Conservation (phyloP, 2,888 invertebrate species). For the Caenorhabditis sp. region DNA sequence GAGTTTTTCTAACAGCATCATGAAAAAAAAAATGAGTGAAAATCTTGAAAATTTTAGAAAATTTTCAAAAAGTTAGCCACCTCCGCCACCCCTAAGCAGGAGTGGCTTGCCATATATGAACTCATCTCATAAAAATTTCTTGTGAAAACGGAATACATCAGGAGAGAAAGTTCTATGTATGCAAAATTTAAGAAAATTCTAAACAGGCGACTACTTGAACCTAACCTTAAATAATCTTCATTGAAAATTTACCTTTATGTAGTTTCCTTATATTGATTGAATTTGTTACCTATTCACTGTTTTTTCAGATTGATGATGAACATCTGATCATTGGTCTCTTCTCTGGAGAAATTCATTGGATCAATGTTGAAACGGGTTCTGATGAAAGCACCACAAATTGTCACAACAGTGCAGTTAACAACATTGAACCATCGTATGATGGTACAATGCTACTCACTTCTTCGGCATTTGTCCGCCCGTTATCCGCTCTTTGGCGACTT, state of each 20-base stretch:
- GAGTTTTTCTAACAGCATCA: too few relatives aligned
- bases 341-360: conserved; percentile 87
- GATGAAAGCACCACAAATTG: conserved; percentile 83
- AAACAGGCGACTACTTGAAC: too few relatives aligned
- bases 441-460: conserved; percentile 85
- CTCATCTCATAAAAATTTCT: too few relatives aligned
- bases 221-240: background rate
- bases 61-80: too few relatives aligned
- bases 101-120: too few relatives aligned
- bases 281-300: background rate
- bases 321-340: conserved; percentile 87
- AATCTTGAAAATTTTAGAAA: too few relatives aligned
- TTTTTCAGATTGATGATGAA: conserved; percentile 76
- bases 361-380: conserved; percentile 83
- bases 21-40: too few relatives aligned
- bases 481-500: conserved; percentile 81
- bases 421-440: conserved; percentile 76
- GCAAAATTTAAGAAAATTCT: too few relatives aligned
- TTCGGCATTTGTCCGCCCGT: conserved; percentile 84
- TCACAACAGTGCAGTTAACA: conserved; percentile 86
- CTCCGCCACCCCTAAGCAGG: too few relatives aligned
- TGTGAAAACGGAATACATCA: too few relatives aligned
- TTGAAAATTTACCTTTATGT: background rate
- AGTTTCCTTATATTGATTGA: background rate
- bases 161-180: too few relatives aligned